Percentiles rank a stretch among this genome's conserved stretches.
phyloP scores from a whole-genome alignment of 1,140 invertebrate species.

The Caenorhabditis remanei region DNA sequence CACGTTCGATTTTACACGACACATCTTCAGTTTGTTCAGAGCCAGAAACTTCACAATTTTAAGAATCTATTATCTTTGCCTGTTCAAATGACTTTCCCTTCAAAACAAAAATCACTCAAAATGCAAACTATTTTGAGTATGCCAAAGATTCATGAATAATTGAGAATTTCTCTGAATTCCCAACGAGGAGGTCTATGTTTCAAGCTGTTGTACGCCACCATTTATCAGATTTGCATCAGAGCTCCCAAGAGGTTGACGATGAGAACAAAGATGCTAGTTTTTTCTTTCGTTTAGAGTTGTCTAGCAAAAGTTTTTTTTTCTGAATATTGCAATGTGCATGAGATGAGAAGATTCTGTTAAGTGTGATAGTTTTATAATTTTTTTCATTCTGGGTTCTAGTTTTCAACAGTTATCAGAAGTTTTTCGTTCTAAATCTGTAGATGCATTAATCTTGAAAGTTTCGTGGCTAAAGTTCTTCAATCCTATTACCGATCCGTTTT shows the following conservation, averaged over 20 bases:
- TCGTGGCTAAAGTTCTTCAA: not conserved
- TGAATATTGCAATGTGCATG: not conserved
- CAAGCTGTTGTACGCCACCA: slow-evolving; percentile 25
- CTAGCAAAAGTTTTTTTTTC: not conserved
- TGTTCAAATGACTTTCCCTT: no score
- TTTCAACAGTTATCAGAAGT: no score
- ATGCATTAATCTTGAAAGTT: no score
- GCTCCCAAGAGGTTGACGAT: not conserved
- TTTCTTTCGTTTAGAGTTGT: not conserved
- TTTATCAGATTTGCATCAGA: slow-evolving; percentile 38
- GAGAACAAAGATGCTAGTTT: slow-evolving; percentile 21
- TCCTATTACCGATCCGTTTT: not conserved
- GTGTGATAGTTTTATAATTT: no score
- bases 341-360: no score
- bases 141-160: not conserved
- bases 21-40: not conserved
- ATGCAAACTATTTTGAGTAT: not conserved
- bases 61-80: no score
- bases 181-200: not conserved
- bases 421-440: no score
- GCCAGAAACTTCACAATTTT: no score
- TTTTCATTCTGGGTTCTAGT: no score
- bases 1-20: not conserved
- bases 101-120: not conserved
- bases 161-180: not conserved